These are phyloP conservation scores for Blomia tropicalis DNA, from an alignment of 2,888 invertebrate genomes.

Conservation along the genomic window DNA sequence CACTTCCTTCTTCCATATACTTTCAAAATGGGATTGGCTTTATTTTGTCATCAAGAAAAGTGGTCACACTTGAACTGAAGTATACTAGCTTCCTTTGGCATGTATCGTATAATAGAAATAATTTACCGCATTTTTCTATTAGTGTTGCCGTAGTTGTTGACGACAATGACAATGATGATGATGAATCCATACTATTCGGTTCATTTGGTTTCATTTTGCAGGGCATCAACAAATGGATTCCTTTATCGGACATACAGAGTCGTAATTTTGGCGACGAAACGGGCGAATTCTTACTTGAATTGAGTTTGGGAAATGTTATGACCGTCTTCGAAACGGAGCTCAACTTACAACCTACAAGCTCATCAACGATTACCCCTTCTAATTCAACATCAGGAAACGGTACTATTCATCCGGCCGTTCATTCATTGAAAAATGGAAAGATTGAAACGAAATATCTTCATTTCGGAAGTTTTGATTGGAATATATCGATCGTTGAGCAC, in stretches of 20 bases:
- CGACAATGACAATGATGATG: no score
- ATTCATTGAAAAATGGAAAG: conserved; percentile 28
- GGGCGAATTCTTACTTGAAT: conserved; percentile 61
- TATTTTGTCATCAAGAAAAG: no score
- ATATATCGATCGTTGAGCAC: conserved; percentile 39
- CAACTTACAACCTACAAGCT: not conserved
- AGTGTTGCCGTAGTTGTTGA: no score
- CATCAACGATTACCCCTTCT: no score
- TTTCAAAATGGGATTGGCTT: no score
- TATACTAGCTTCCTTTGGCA: no score
- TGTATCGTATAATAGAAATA: no score
- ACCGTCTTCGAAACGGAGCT: conserved; percentile 59
- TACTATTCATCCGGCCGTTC: not conserved
- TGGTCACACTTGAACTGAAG: no score
- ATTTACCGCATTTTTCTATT: no score
- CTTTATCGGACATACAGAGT: conserved; percentile 51
- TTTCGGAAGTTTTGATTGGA: conserved; percentile 68
- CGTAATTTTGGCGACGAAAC: conserved; percentile 59
- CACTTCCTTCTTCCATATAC: no score
- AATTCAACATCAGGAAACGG: not conserved
- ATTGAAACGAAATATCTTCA: conserved; percentile 53
- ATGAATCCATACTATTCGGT: no score
- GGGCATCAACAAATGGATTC: conserved; percentile 55
- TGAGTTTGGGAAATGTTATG: conserved; percentile 55
- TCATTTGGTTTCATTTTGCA: conserved; percentile 37